These are phyloP conservation scores for Myotis pilosus DNA, from an alignment of 2,797 vertebrate genomes.

Conservation along the genomic window DNA sequence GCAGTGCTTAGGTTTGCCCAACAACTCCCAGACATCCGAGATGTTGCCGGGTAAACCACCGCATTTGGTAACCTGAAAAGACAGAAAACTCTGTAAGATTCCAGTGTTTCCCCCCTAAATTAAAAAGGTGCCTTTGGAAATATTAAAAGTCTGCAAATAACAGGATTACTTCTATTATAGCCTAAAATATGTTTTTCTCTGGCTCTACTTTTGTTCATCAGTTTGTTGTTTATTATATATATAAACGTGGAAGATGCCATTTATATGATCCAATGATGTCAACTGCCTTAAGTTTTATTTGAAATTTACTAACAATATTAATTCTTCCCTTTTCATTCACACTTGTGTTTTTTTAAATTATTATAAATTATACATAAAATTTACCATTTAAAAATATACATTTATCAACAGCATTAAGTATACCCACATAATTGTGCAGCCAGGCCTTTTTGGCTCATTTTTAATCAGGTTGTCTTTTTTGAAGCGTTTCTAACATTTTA, in stretches of 20 bases:
- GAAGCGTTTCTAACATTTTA: background rate
- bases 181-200: too few relatives aligned
- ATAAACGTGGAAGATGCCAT: background rate
- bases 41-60: slow-evolving; percentile 87
- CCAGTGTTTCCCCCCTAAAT: background rate
- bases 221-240: too few relatives aligned
- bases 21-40: slow-evolving; percentile 92
- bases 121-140: background rate
- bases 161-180: too few relatives aligned
- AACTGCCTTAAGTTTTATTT: background rate
- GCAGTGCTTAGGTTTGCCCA: slow-evolving; percentile 92
- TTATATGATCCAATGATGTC: background rate
- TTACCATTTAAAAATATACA: background rate
- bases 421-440: background rate
- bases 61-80: slow-evolving; percentile 88
- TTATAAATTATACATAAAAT: background rate
- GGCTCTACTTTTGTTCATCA: too few relatives aligned
- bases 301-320: background rate
- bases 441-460: background rate
- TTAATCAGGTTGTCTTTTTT: background rate
- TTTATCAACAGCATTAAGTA: background rate
- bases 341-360: background rate
- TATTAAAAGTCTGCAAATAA: too few relatives aligned
- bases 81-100: background rate
- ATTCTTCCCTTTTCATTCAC: background rate